Evolutionary conservation across 1,140 invertebrate genomes (phyloP).

Genomic region (Penaeus indicus): DNA sequence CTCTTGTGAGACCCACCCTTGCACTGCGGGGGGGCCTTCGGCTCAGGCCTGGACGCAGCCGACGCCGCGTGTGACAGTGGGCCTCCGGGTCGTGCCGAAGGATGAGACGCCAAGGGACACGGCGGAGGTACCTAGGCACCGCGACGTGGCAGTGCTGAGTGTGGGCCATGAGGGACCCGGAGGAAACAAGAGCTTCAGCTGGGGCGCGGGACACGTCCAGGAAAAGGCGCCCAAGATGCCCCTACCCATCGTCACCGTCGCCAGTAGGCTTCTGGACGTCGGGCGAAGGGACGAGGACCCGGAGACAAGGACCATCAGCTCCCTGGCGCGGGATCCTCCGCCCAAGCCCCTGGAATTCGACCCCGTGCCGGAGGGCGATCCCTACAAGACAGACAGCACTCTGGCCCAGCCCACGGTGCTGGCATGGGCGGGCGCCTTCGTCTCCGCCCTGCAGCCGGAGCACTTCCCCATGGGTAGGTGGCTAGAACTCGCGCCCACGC

Average conservation of each 20-base stretch:
- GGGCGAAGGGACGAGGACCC: not conserved
- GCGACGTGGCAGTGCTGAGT: constrained; percentile 20
- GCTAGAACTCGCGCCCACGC: not conserved
- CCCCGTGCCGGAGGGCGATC: constrained; percentile 40
- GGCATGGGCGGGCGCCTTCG: constrained; percentile 48
- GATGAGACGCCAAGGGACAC: not conserved
- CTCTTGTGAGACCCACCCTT: not conserved
- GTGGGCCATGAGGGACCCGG: constrained; percentile 3
- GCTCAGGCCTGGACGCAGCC: not conserved
- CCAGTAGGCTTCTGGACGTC: constrained; percentile 41
- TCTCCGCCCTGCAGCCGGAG: constrained; percentile 39
- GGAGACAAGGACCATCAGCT: not conserved
- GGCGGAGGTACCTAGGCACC: not conserved
- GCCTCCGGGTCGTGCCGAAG: constrained; percentile 4
- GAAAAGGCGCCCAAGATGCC: constrained; percentile 1
- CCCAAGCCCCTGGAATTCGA: constrained; percentile 20
- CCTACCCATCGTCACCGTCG: constrained; percentile 41
- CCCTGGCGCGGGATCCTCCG: constrained; percentile 33
- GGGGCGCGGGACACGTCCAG: not conserved
- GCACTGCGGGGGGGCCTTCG: not conserved
- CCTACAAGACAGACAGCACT: constrained; percentile 39
- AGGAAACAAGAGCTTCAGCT: constrained; percentile 30
- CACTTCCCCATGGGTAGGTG: constrained; percentile 43
- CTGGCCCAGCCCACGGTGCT: constrained; percentile 45
- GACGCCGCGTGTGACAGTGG: constrained; percentile 39